These are phyloP conservation scores for Apogon hyalosoma DNA, from an alignment of 2,797 vertebrate genomes.

Conservation along the genomic window DNA sequence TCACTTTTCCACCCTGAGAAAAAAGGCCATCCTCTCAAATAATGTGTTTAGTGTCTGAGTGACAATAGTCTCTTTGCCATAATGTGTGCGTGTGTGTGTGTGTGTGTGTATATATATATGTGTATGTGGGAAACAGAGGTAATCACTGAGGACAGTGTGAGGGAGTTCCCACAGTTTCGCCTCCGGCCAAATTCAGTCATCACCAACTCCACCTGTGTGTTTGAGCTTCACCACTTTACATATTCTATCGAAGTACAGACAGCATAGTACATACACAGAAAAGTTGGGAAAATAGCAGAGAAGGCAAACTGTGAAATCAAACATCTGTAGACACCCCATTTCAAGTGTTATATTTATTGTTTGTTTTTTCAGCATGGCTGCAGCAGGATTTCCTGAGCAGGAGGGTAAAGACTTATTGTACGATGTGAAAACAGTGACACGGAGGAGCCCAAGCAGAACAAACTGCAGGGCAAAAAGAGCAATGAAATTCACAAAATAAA, in stretches of 20 bases:
- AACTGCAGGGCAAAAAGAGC: slow-evolving; percentile 31
- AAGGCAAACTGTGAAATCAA: slow-evolving; percentile 44
- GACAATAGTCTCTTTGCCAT: slow-evolving; percentile 62
- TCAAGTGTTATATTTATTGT: slow-evolving; percentile 71
- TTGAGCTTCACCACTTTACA: slow-evolving; percentile 32
- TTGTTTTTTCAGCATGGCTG: slow-evolving; percentile 32
- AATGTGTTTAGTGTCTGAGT: slow-evolving; percentile 63
- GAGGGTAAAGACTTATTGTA: slow-evolving; percentile 24
- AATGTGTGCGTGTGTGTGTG: slow-evolving; percentile 27
- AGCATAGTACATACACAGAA: slow-evolving; percentile 7
- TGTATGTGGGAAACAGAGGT: slow-evolving; percentile 48
- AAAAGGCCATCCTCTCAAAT: slow-evolving; percentile 52
- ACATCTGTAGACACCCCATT: slow-evolving; percentile 41
- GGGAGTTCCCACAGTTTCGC: slow-evolving; percentile 70
- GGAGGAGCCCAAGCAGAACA: slow-evolving; percentile 23
- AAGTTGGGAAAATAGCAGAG: background rate
- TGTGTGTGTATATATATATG: background rate
- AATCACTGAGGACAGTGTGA: slow-evolving; percentile 55
- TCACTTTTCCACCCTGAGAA: slow-evolving; percentile 44
- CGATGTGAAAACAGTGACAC: slow-evolving; percentile 38
- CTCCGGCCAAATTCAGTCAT: slow-evolving; percentile 62
- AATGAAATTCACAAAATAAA: slow-evolving; percentile 46
- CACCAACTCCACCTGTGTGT: slow-evolving; percentile 52
- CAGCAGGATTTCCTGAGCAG: slow-evolving; percentile 54
- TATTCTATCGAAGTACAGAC: slow-evolving; percentile 23